These are phyloP conservation scores for Drosophila algonquin DNA, from an alignment of 2,888 invertebrate genomes.

Conservation along the genomic window DNA sequence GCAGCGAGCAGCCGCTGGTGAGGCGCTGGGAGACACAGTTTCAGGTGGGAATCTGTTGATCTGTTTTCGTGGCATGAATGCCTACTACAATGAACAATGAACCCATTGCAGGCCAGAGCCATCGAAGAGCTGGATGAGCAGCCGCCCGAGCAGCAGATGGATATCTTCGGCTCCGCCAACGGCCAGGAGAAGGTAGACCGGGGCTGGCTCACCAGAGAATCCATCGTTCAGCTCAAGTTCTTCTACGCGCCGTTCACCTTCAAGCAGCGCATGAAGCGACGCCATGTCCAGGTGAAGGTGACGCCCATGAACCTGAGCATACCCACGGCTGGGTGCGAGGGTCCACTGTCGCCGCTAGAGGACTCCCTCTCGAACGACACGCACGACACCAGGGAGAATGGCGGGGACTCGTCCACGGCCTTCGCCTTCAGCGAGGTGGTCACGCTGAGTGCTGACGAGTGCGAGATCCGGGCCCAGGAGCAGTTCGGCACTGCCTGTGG, in stretches of 20 bases:
- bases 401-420: constrained; percentile 82
- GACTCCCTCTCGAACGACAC: constrained; percentile 87
- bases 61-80: constrained; percentile 10
- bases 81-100: constrained; percentile 1
- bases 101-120: constrained; percentile 85
- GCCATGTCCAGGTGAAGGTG: constrained; percentile 89
- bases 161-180: constrained; percentile 87
- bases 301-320: constrained; percentile 89
- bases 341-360: constrained; percentile 84
- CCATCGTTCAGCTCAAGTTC: constrained; percentile 93
- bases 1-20: constrained; percentile 85
- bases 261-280: constrained; percentile 88
- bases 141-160: constrained; percentile 74
- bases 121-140: constrained; percentile 84
- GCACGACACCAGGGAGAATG: constrained; percentile 86
- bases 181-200: constrained; percentile 87
- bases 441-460: constrained; percentile 88
- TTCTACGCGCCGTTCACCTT: constrained; percentile 91
- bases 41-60: constrained; percentile 61
- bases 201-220: constrained; percentile 94
- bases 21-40: constrained; percentile 93
- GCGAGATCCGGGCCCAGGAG: constrained; percentile 88
- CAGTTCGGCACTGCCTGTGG: constrained; percentile 93
- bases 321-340: constrained; percentile 78
- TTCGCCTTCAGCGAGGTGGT: constrained; percentile 87